phyloP scores from a whole-genome alignment of 2,113 vertebrate species.

The Marmota flaviventris region DNA sequence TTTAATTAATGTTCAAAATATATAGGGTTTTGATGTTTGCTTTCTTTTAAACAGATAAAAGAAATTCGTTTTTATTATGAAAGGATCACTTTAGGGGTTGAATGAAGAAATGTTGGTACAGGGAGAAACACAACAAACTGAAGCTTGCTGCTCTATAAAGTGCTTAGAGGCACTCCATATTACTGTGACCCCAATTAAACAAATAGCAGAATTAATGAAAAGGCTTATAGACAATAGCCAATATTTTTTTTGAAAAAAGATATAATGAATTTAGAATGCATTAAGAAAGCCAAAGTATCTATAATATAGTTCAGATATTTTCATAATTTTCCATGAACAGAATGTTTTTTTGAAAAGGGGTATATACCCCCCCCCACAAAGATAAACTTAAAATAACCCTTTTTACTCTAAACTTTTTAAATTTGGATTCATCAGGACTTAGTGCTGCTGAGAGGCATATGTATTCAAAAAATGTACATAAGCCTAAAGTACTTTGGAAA shows the following conservation, averaged over 20 bases:
- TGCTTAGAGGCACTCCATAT: not conserved
- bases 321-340: not conserved
- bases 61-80: not conserved
- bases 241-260: not conserved
- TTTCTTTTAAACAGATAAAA: not conserved
- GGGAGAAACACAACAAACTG: not conserved
- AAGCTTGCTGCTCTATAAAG: not conserved
- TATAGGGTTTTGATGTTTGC: not conserved
- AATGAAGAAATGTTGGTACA: not conserved
- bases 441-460: no score
- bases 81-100: not conserved
- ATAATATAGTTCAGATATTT: not conserved
- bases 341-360: no score
- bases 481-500: no score
- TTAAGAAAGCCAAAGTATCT: not conserved
- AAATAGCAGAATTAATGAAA: not conserved
- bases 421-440: no score
- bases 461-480: no score
- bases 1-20: conserved; percentile 21
- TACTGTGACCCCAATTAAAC: not conserved
- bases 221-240: not conserved
- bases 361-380: no score
- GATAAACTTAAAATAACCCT: no score
- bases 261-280: not conserved
- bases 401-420: no score